Evolutionary conservation across 2,888 invertebrate genomes (phyloP), one percentile per base, ranked within the genome.

Genomic region (Chaitophorus viminalis): DNA sequence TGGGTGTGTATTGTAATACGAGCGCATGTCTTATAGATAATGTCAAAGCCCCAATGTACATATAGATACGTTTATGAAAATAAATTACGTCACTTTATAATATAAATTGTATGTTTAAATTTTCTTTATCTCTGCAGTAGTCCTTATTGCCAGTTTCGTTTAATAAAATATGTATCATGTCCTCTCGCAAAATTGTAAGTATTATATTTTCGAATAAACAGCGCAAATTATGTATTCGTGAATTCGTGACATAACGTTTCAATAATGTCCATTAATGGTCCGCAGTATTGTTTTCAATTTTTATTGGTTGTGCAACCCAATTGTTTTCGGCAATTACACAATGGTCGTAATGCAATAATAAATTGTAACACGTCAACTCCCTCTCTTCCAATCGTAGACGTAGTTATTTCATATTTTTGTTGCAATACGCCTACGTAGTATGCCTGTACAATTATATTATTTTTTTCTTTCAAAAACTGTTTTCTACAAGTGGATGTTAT

Each of bases 251-350:
- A 72, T 54, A 82, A 83, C 29, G 36, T 75, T 60, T 74, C 36
- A 60, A 60, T 39, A 39, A 60, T 60, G 60, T 11, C 75, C 60
- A 31, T 21, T 68, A 39, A 3, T 21, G 29, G 65, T 68, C 77
- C 18, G 46, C 14, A 46, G 14, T 14, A 77, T 85, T 85, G 77
- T 85, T 85, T 85, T 85, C 52, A 52, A 46, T 33, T 70, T 31
- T 52, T 52, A n/a, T 70, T 6, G 31, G 52, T 85, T 70, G 33
- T 29, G 70, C 52, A 85, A 85, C 70, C 6, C 77, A 29, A 85
- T 85, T 78, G 77, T 85, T 78, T 85, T 85, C 77, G 33, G n/a
- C 29, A 39, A 85, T 85, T 85, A 70, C 33, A 52, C 70, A 78
- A 85, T 78, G 52, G 68, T 85, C 25, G 33, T 33, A 77, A 77